Percentiles rank a stretch among this genome's conserved stretches.
phyloP scores from a whole-genome alignment of 2,888 invertebrate species.

The Microctonus hyperodae region DNA sequence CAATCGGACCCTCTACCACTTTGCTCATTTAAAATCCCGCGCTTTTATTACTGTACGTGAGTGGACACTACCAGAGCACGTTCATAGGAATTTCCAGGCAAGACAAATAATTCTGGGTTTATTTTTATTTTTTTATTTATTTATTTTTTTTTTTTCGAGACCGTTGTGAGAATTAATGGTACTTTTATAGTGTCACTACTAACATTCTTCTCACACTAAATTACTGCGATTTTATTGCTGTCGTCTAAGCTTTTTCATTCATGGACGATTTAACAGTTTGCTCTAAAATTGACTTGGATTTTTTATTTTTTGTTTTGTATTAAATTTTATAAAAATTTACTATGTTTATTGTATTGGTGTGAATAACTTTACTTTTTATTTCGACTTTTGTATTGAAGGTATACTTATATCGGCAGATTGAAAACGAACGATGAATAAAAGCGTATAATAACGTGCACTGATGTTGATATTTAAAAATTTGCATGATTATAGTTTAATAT shows the following conservation, averaged over 20 bases:
- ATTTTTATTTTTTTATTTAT: not conserved
- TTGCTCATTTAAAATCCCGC: conserved; percentile 9
- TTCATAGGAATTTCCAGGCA: conserved; percentile 18
- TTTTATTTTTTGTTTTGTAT: not conserved
- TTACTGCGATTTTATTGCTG: conserved; percentile 21
- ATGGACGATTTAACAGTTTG: conserved; percentile 14
- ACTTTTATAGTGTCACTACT: conserved; percentile 26
- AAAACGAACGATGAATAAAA: not conserved
- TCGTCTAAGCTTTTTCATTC: conserved; percentile 12
- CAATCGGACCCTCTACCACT: conserved; percentile 1
- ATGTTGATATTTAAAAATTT: not conserved
- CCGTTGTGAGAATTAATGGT: conserved; percentile 22
- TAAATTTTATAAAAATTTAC: not conserved
- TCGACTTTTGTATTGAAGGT: not conserved
- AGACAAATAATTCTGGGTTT: conserved; percentile 25
- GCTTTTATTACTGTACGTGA: conserved; percentile 14
- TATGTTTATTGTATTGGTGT: not conserved
- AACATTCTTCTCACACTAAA: conserved; percentile 26
- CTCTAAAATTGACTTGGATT: not conserved
- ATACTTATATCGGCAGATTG: conserved; percentile 5
- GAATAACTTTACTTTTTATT: not conserved
- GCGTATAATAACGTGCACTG: conserved; percentile 1
- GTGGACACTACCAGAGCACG: conserved; percentile 8
- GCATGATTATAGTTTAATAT: not conserved
- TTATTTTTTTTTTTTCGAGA: not conserved